Base-by-base conservation (phyloP, 2,888 invertebrate genomes). In the Tenthredo amoena region DNA sequence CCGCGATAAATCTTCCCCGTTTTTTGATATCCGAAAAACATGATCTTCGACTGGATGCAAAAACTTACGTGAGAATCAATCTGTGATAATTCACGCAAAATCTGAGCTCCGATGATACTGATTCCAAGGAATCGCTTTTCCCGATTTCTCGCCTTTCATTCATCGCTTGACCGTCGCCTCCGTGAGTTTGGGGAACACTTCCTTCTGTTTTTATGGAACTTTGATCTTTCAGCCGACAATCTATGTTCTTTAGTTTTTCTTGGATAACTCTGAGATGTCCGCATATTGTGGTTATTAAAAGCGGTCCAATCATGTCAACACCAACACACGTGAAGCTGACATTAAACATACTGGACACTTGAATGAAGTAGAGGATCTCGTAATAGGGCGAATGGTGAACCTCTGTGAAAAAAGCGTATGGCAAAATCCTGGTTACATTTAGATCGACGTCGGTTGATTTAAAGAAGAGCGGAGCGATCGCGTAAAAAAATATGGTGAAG, bases 181-280 rank as follows among this genome's bases (percentile, higher is more conserved):
- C 43, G 50, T 86, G 88, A 18, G 21, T 34, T 26, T 82, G 34
- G 0, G 88, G 58, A 85, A 82, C 40, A 18, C 85, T 65, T 9
- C 65, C 31, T 43, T 58, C 50, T 4, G 15, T 81, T 55, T 10
- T 76, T 55, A 37, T 62, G 85, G 47, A 12, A 74, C 2, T 55
- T 40, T 34, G 37, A 40, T 68, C 15, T 58, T 37, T 84, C 47
- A 10, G 31, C 10, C n/a, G 40, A 18, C 5, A 37, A 71, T 10
- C 76, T 40, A 83, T 86, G 82, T 4, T 79, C n/a, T 7, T 21
- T 10, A 89, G 12, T 15, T 82, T 77, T 5, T 71, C 62, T 77
- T 37, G 86, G 15, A 88, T 85, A 50, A 87, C 84, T 1, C 86
- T 86, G n/a, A 90, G 87, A 74, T 89, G 88, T 2, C 89, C 90